Percentiles rank a stretch among this genome's conserved stretches.
Evolutionary conservation across 1,140 invertebrate genomes (phyloP).

Genomic region (Drosophila kurseongensis): DNA sequence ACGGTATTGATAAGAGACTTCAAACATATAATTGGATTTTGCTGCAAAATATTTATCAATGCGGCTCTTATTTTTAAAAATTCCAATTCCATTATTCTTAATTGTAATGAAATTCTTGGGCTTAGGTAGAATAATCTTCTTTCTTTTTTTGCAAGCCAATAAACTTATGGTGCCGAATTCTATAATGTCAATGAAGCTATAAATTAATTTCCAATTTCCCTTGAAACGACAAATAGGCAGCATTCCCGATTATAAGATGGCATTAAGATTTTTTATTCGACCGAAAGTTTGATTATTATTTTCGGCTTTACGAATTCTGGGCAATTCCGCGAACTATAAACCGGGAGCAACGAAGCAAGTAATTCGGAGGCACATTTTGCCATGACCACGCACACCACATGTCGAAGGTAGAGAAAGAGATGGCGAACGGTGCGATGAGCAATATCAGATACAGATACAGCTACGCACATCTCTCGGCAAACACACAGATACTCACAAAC

Average conservation of each 20-base stretch:
- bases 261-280: neutral
- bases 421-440: conserved; percentile 14
- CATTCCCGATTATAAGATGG: neutral
- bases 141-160: too few relatives aligned
- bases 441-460: conserved; percentile 34
- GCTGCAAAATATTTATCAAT: too few relatives aligned
- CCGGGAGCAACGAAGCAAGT: conserved; percentile 19
- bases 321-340: conserved; percentile 31
- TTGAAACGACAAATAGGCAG: neutral
- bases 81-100: too few relatives aligned
- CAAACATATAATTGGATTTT: too few relatives aligned
- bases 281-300: conserved; percentile 9
- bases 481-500: neutral
- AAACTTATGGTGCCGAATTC: too few relatives aligned
- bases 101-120: too few relatives aligned
- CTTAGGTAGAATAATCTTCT: too few relatives aligned
- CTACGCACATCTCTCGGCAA: conserved; percentile 16
- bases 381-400: conserved; percentile 27
- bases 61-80: too few relatives aligned
- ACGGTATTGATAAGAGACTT: neutral
- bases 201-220: neutral
- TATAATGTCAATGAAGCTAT: too few relatives aligned
- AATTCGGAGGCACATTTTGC: conserved; percentile 34
- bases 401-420: conserved; percentile 6
- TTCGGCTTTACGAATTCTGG: too few relatives aligned